Evolutionary conservation across 2,113 vertebrate species (phyloP).

Genomic region (Merops nubicus): DNA sequence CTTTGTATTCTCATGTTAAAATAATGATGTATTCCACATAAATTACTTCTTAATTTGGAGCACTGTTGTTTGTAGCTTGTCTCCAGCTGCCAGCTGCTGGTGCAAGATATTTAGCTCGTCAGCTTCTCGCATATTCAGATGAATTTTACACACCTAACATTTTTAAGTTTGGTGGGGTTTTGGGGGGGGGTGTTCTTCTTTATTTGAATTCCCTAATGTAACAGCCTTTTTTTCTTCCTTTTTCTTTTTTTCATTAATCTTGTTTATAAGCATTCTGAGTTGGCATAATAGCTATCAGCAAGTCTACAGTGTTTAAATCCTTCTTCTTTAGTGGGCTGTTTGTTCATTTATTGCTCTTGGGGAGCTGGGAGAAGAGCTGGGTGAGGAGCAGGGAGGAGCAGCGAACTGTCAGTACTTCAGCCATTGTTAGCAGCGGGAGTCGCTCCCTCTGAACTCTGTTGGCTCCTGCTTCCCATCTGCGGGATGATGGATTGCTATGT

Average conservation of each 20-base stretch:
- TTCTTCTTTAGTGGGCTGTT: constrained; percentile 62
- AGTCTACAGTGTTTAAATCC: constrained; percentile 54
- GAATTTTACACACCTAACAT: not conserved
- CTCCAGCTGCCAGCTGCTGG: constrained; percentile 20
- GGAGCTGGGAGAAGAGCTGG: constrained; percentile 62
- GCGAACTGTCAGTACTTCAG: constrained; percentile 75
- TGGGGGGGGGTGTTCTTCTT: not conserved
- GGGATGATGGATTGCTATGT: constrained; percentile 86
- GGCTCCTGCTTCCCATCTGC: constrained; percentile 86
- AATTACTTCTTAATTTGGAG: constrained; percentile 56
- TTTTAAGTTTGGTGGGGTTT: not conserved
- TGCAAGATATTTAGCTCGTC: not conserved
- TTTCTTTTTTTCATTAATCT: not conserved
- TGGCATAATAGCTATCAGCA: constrained; percentile 14
- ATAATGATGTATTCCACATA: constrained; percentile 56
- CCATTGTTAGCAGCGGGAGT: constrained; percentile 84
- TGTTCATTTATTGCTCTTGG: constrained; percentile 64
- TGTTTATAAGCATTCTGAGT: constrained; percentile 13
- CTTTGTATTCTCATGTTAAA: constrained; percentile 21
- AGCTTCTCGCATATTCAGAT: not conserved
- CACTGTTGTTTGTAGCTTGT: constrained; percentile 15
- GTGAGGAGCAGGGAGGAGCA: constrained; percentile 61
- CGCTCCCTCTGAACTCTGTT: constrained; percentile 79
- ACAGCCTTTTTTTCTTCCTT: not conserved
- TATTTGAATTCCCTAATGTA: not conserved